These are phyloP conservation scores for Corvus moneduloides DNA, from an alignment of 2,113 vertebrate species.

Conservation along the genomic window DNA sequence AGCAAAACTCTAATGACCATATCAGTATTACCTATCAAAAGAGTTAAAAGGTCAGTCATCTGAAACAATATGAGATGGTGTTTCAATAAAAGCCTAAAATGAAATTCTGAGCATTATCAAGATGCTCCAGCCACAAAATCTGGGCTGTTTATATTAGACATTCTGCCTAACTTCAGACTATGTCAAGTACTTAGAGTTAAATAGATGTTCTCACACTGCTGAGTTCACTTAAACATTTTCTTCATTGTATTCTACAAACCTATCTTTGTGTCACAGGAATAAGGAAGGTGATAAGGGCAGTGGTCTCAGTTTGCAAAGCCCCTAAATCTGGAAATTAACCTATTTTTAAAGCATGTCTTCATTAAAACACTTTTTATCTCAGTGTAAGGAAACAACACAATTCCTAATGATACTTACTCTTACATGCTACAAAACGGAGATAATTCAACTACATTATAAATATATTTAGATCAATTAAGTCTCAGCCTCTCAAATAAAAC, in stretches of 20 bases:
- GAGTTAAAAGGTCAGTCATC: background rate
- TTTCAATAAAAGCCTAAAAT: background rate
- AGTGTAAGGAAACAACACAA: background rate
- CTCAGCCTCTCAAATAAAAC: background rate
- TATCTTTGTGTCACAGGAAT: background rate
- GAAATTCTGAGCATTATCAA: background rate
- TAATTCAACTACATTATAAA: background rate
- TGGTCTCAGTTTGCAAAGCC: background rate
- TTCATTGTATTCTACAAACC: background rate
- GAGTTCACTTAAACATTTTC: background rate
- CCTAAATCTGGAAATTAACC: background rate
- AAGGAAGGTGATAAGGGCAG: background rate
- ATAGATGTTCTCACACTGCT: background rate
- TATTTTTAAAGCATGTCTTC: background rate
- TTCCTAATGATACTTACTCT: background rate
- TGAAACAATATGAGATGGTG: background rate
- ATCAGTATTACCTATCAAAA: constrained; percentile 84
- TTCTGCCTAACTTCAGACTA: background rate
- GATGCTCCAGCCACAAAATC: background rate
- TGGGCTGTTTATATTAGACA: background rate
- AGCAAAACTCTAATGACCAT: constrained; percentile 88
- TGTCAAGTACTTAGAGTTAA: background rate
- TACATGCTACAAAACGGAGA: background rate
- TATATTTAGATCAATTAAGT: background rate
- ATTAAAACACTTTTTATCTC: background rate